phyloP scores from a whole-genome alignment of 2,888 invertebrate species.

The Conops quadrifasciatus region DNA sequence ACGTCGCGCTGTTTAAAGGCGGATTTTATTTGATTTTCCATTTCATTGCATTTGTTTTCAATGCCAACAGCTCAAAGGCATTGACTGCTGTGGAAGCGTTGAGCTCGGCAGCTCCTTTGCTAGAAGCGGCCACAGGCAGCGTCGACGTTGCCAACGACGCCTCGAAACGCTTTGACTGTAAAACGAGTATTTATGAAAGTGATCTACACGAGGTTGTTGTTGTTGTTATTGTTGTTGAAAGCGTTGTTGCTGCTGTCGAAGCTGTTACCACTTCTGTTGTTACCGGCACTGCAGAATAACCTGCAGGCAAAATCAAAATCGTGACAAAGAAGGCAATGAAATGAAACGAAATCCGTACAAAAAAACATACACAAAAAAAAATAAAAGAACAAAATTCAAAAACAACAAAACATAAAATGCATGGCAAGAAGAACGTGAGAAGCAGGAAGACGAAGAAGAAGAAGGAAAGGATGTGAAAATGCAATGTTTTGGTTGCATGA shows the following conservation, averaged over 20 bases:
- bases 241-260: not conserved
- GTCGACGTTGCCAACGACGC: not conserved
- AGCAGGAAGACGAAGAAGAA: not conserved
- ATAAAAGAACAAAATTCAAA: not conserved
- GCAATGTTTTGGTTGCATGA: conserved; percentile 36
- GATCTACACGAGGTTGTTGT: too few species aligned
- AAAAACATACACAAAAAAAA: not conserved
- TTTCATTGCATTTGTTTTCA: not conserved
- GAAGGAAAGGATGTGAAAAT: conserved; percentile 21
- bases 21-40: conserved; percentile 10
- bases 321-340: too few species aligned
- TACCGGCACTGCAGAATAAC: not conserved
- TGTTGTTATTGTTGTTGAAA: too few species aligned
- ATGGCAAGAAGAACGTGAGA: too few species aligned
- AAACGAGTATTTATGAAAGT: too few species aligned
- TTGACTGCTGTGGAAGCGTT: not conserved
- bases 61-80: not conserved
- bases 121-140: not conserved
- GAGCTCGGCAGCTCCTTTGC: not conserved
- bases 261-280: not conserved
- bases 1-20: not conserved
- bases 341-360: not conserved
- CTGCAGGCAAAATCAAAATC: too few species aligned
- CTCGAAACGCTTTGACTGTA: too few species aligned
- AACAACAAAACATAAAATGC: not conserved